Evolutionary conservation across 2,888 invertebrate genomes (phyloP), one percentile per base, ranked within the genome.

Genomic region (Pterostichus madidus): DNA sequence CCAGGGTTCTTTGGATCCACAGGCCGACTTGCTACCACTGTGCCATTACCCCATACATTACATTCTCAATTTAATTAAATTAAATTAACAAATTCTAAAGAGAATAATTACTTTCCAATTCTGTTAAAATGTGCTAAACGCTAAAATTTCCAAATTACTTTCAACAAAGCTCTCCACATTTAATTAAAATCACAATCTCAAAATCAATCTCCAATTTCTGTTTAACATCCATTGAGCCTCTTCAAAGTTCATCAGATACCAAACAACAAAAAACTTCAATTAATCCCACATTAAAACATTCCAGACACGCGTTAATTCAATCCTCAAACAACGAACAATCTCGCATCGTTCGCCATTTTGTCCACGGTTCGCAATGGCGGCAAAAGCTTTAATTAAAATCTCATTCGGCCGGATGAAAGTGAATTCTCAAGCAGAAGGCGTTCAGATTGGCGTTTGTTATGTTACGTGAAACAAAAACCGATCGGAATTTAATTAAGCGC

Each of bases 401-500:
- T 56, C 77, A 52, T 52, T 52, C 32, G 39, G n/a, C 31, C 8
- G 17, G 52, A 52, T 75, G 53, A 77, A 39, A 77, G 77, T 71
- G 44, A 71, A 71, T 71, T 71, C 75, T 64, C 32, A 59, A 32
- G 75, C 46, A 44, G 73, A 73, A 73, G 44, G 73, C 73, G 73
- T 73, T 75, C 46, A 15, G 31, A 35, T 35, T 15, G 77, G 35
- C 56, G 77, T 77, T 53, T 77, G 87, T 77, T 88, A 87, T 89
- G 89, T 89, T 88, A 88, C 53, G 80, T 68, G 53, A 80, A 80
- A 68, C 71, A 73, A 71, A 81, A 56, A 81, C 32, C 56, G 56
- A 75, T 81, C 75, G 81, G 81, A 81, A 81, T 81, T 81, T 81
- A 81, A 81, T 81, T 81, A 81, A 73, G 56, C 53, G 59, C 53